phyloP scores from a whole-genome alignment of 2,797 vertebrate species.

The Protonibea diacanthus region DNA sequence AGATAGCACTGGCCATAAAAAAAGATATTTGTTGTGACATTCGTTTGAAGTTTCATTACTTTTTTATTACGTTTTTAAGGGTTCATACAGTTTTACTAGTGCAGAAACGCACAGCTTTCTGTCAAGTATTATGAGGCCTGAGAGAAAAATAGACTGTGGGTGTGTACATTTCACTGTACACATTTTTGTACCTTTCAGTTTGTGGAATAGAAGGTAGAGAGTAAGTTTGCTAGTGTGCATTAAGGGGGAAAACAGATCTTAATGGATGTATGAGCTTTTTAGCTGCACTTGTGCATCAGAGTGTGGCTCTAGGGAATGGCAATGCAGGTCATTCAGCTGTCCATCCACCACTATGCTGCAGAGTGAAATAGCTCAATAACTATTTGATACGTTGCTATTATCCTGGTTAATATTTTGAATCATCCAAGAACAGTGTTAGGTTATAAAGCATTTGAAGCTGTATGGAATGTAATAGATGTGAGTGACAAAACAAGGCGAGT shows the following conservation, averaged over 20 bases:
- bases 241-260: background rate
- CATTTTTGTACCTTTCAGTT: background rate
- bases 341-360: background rate
- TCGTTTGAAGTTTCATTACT: slow-evolving; percentile 20
- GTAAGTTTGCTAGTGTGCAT: background rate
- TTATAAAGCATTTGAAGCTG: background rate
- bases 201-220: background rate
- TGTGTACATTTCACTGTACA: background rate
- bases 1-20: background rate
- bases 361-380: slow-evolving; percentile 1
- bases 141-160: background rate
- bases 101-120: slow-evolving; percentile 10
- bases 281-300: background rate
- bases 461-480: background rate
- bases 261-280: background rate
- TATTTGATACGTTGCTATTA: background rate
- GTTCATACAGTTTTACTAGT: background rate
- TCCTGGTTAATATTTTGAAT: background rate
- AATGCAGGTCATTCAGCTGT: background rate
- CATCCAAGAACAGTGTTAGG: background rate
- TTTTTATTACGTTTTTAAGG: background rate
- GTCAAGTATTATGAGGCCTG: background rate
- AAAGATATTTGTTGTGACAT: background rate
- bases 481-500: background rate
- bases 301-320: background rate